Percentiles rank a stretch among this genome's conserved stretches.
Evolutionary conservation across 2,888 invertebrate genomes (phyloP).

Genomic region (Taenaris catops): DNA sequence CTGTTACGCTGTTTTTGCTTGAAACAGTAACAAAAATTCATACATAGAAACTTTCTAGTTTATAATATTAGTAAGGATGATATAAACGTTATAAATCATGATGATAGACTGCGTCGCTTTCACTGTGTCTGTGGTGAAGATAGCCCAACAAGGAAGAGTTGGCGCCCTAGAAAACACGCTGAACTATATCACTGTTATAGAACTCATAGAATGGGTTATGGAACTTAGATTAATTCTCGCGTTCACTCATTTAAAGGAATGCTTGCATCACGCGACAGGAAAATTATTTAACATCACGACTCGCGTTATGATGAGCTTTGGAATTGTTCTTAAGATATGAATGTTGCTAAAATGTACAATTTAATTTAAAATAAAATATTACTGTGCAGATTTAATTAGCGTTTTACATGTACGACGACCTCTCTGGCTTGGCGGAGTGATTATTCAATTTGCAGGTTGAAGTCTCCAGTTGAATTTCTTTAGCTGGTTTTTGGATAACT

Average conservation of each 20-base stretch:
- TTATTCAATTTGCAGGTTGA: too few species aligned
- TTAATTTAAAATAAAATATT: too few species aligned
- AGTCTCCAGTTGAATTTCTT: too few species aligned
- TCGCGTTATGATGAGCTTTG: constrained; percentile 21
- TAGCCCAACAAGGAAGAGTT: constrained; percentile 49
- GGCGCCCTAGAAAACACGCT: constrained; percentile 43
- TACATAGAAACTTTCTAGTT: too few species aligned
- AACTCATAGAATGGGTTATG: constrained; percentile 25
- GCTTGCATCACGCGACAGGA: constrained; percentile 28
- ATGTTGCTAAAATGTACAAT: constrained; percentile 2
- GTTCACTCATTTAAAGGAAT: constrained; percentile 24
- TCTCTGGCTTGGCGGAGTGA: too few species aligned
- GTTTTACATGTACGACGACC: too few species aligned
- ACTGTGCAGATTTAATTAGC: too few species aligned
- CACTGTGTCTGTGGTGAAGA: constrained; percentile 53
- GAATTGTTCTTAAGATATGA: constrained; percentile 16
- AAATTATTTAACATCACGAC: constrained; percentile 36
- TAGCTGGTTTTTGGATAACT: too few species aligned
- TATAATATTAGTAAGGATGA: too few species aligned
- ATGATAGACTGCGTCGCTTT: constrained; percentile 39
- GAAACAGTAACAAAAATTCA: too few species aligned
- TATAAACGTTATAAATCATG: constrained; percentile 8
- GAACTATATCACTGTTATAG: constrained; percentile 40
- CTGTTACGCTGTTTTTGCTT: too few species aligned
- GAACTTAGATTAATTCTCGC: constrained; percentile 30